Percentiles rank a stretch among this genome's conserved stretches.
Conservation (phyloP, 2,888 invertebrate genomes). For the Bruchidius siliquastri region DNA sequence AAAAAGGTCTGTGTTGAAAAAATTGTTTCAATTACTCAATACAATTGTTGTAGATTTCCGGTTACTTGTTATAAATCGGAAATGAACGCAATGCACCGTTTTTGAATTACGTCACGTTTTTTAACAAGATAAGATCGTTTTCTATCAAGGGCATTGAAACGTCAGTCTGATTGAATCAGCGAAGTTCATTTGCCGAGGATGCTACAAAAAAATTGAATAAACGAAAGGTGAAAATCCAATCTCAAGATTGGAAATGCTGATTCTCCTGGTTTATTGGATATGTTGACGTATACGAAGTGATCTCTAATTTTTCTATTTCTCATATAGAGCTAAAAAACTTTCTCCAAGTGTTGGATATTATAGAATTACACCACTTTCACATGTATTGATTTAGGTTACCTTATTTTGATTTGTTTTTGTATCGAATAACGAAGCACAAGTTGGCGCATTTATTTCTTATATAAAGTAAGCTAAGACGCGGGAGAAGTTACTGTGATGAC, state of each 20-base stretch:
- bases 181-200: not conserved
- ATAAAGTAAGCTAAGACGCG: too few species aligned
- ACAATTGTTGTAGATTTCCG: not conserved
- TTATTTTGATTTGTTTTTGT: too few species aligned
- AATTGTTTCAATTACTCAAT: not conserved
- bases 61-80: not conserved
- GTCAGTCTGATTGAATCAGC: not conserved
- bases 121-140: not conserved
- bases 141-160: not conserved
- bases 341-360: too few species aligned
- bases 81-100: not conserved
- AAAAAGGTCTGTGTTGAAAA: not conserved
- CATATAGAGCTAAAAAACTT: too few species aligned
- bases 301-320: too few species aligned
- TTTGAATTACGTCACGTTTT: not conserved
- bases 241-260: not conserved
- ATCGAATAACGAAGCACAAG: too few species aligned
- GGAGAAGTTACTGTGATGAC: too few species aligned
- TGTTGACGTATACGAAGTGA: too few species aligned
- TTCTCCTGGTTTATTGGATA: not conserved
- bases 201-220: not conserved
- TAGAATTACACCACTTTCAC: too few species aligned
- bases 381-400: too few species aligned
- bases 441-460: too few species aligned
- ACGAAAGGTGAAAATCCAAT: not conserved